Evolutionary conservation across 2,113 vertebrate genomes (phyloP), one percentile per base, ranked within the genome.

Genomic region (western clawed frog (Xenopus tropicalis)): DNA sequence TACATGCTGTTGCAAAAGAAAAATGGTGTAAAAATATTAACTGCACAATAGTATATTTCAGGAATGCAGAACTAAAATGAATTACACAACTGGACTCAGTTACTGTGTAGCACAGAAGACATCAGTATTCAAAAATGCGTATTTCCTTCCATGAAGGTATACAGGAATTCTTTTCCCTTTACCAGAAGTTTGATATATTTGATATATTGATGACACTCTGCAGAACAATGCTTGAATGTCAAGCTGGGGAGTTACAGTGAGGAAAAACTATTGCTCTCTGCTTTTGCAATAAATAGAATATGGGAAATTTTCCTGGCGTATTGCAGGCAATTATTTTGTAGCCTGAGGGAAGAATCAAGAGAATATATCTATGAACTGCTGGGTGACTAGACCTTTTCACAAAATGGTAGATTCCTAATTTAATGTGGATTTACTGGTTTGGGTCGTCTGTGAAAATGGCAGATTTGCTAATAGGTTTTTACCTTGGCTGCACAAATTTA

Each of bases 381-480:
- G 2, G 20, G 54, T 78, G 71, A 74, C 66, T 77, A 69, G 58
- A 72, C 9, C 1, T 78, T 81, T 69, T 78, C 71, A 76, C 64
- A 61, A 43, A 61, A 46, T 71, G 46, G 74, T 80, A 57, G 42
- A 59, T 4, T 70, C 81, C 70, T 70, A 77, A 61, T 78, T 89
- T 66, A 58, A 62, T 78, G 75, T 82, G 78, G 78, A 48, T 84
- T 82, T 70, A 61, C 56, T 69, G 24, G 82, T 80, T 80, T 42
- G 67, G 56, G 72, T 79, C 76, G 67, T 66, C 85, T 88, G 85
- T 83, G 71, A 85, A 81, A 84, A 72, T 79, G 84, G 61, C 37
- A 73, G 77, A 82, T 88, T 82, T 80, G 72, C 74, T 80, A 80
- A 83, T 81, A 72, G 80, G 77, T 81, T 83, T 74, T 87, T 83